phyloP scores from a whole-genome alignment of 2,888 invertebrate genomes.

The Bimastos eiseni region DNA sequence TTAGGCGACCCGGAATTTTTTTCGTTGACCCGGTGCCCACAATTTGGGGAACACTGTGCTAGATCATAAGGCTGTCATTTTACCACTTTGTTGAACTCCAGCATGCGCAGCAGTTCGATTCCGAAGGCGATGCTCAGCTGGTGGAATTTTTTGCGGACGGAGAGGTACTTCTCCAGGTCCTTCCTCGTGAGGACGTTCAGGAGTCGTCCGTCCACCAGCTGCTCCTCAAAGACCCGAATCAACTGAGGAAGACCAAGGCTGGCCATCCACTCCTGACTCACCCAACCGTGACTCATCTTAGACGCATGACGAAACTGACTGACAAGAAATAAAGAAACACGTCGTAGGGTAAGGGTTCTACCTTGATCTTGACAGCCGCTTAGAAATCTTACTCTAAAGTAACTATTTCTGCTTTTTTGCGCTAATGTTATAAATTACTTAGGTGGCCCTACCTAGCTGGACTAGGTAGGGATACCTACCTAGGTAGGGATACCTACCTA shows the following conservation, averaged over 20 bases:
- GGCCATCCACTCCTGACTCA: constrained; percentile 87
- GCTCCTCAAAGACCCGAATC: constrained; percentile 82
- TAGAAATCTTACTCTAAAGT: no score
- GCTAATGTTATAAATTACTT: no score
- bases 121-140: constrained; percentile 92
- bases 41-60: no score
- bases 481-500: no score
- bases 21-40: no score
- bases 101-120: constrained; percentile 85
- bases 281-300: constrained; percentile 78
- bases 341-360: no score
- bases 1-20: no score
- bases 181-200: constrained; percentile 89
- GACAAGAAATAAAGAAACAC: not conserved
- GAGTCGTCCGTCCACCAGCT: constrained; percentile 89
- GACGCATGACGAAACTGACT: constrained; percentile 8
- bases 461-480: no score
- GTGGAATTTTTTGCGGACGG: constrained; percentile 89
- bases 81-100: constrained; percentile 77
- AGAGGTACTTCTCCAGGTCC: constrained; percentile 88
- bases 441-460: no score
- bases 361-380: no score
- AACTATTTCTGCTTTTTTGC: no score
- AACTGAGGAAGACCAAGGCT: constrained; percentile 88
- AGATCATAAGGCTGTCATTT: not conserved